Evolutionary conservation across 2,797 vertebrate genomes (phyloP), one percentile per base, ranked within the genome.

Genomic region (Pipistrellus pygmaeus): DNA sequence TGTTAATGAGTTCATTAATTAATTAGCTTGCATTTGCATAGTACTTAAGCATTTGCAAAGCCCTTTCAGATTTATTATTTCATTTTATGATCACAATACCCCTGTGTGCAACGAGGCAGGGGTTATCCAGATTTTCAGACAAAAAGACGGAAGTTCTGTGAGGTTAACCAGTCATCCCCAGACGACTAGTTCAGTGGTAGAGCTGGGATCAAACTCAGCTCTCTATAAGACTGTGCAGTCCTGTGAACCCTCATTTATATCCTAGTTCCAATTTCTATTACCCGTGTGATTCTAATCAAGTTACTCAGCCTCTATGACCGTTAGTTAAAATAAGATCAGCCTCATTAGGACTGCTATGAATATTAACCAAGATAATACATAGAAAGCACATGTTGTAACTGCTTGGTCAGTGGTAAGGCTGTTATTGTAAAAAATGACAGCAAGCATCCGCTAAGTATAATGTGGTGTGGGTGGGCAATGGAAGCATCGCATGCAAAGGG

Each of bases 1-100:
- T 97, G 96, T 97, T 97, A 97, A 97, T 97, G 96, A 96, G 94
- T 94, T 96, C 96, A 97, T 97, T 97, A 97, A 97, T 97, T 97
- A 97, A 97, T 97, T 97, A 97, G 78, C 93, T 96, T 95, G 6
- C 73, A 96, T 97, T 97, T 96, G 95, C 97, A 97, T 96, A 96
- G 78, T 60, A 88, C 93, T 97, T 96, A 92, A 95, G 85, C 84
- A 96, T 96, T 97, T 96, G 87, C 90, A 93, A 96, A 96, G 66
- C 53, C 71, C 92, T 96, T 96, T 97, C 71, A 69, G 90, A 94
- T 96, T 96, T 87, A 94, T 97, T 95, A 97, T 96, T 97, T 97
- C 85, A 57, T 85, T 97, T 96, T 92, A 95, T 88, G 93, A 95
- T 96, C 95, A 88, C 88, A 93, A 44, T 78, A 94, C 88, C 88